A percentile compares a stretch with the other conserved stretches of the same genome.
phyloP scores from a whole-genome alignment of 2,797 vertebrate species.

The Poecilia wingei region DNA sequence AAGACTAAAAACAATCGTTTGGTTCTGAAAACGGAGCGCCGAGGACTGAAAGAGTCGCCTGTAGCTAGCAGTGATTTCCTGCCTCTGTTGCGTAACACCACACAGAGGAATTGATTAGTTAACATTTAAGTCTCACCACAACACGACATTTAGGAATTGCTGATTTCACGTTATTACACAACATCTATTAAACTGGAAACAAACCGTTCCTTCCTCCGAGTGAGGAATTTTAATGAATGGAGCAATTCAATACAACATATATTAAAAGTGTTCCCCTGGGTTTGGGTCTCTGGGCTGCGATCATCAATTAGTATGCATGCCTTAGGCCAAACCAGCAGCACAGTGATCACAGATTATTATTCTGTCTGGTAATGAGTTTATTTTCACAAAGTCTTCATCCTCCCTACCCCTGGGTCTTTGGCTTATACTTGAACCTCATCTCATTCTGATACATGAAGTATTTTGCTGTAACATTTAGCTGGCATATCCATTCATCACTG shows the following conservation, averaged over 20 bases:
- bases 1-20: background rate
- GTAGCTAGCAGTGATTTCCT: background rate
- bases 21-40: background rate
- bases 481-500: constrained; percentile 19
- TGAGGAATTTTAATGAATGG: constrained; percentile 52
- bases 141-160: constrained; percentile 13
- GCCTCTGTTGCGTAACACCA: constrained; percentile 4
- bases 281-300: constrained; percentile 38
- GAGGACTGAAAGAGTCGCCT: background rate
- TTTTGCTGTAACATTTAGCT: constrained; percentile 13
- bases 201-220: constrained; percentile 23
- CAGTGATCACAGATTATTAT: constrained; percentile 52
- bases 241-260: constrained; percentile 37
- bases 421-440: constrained; percentile 18
- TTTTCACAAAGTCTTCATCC: constrained; percentile 43
- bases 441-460: constrained; percentile 14
- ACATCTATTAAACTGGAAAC: constrained; percentile 34
- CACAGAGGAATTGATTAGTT: constrained; percentile 41
- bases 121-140: constrained; percentile 29
- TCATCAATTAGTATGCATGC: constrained; percentile 54
- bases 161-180: constrained; percentile 39
- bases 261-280: constrained; percentile 44
- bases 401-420: constrained; percentile 21
- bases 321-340: constrained; percentile 43
- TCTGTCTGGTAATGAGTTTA: constrained; percentile 50